Percentiles rank a stretch among this genome's conserved stretches.
These are phyloP conservation scores for Corythornis madagascariensis DNA, from an alignment of 2,113 vertebrate species.

Conservation along the genomic window DNA sequence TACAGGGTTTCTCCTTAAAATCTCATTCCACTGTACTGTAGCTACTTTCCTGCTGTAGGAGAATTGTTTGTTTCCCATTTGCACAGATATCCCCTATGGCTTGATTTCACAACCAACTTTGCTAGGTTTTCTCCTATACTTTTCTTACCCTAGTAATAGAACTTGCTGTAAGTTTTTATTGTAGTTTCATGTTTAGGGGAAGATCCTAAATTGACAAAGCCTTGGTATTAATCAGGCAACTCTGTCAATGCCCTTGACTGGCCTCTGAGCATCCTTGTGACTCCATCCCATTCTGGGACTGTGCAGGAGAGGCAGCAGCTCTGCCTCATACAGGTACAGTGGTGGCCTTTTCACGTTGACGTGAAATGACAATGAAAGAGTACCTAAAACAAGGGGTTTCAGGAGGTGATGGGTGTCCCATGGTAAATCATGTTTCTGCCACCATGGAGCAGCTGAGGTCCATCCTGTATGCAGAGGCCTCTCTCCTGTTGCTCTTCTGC, in stretches of 20 bases:
- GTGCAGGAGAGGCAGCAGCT: not conserved
- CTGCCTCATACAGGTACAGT: not conserved
- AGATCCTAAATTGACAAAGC: not conserved
- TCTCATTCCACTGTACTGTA: not conserved
- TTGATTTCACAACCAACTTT: not conserved
- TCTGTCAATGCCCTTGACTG: rapidly evolving
- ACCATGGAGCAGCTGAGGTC: not conserved
- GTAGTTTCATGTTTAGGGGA: not conserved
- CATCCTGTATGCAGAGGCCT: not conserved
- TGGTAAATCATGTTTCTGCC: not conserved
- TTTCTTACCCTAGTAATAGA: not conserved
- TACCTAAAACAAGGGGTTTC: not conserved
- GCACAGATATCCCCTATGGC: not conserved
- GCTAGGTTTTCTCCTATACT: not conserved
- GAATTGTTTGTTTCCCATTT: not conserved
- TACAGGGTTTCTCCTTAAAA: not conserved
- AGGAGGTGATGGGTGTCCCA: too few relatives aligned
- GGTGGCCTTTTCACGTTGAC: not conserved
- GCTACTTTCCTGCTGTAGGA: not conserved
- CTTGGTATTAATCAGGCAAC: not conserved
- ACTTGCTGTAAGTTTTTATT: not conserved
- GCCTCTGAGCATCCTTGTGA: not conserved
- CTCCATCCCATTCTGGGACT: not conserved
- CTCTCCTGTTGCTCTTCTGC: not conserved
- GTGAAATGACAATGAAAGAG: not conserved